Evolutionary conservation across 2,888 invertebrate species (phyloP).

Genomic region (Halictus ligatus): DNA sequence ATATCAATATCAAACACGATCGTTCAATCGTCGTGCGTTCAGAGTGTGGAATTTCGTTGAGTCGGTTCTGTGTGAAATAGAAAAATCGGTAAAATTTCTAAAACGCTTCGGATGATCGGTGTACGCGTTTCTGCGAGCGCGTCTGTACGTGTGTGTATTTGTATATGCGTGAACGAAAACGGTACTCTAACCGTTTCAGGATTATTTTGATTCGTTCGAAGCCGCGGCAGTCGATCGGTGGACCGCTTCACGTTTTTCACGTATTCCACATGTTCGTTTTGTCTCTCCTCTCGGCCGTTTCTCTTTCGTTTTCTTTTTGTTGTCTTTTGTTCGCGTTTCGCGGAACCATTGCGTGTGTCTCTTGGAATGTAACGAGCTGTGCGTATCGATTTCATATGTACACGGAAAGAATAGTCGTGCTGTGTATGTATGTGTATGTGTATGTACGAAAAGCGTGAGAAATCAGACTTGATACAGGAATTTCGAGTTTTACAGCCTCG

Average conservation of each 20-base stretch:
- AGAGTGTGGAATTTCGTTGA: slow-evolving; percentile 40
- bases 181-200: slow-evolving; percentile 22
- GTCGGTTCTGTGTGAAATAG: slow-evolving; percentile 38
- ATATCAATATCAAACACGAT: slow-evolving; percentile 47
- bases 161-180: neutral
- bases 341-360: slow-evolving; percentile 21
- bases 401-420: slow-evolving; percentile 36
- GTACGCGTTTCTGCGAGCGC: neutral
- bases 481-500: slow-evolving; percentile 7
- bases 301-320: neutral
- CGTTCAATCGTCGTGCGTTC: slow-evolving; percentile 24
- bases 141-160: neutral
- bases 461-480: slow-evolving; percentile 1
- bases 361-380: slow-evolving; percentile 59
- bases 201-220: slow-evolving; percentile 10
- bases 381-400: slow-evolving; percentile 48
- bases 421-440: neutral
- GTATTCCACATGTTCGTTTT: neutral
- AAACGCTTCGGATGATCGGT: slow-evolving; percentile 10
- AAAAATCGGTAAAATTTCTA: slow-evolving; percentile 44
- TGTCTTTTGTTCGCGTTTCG: slow-evolving; percentile 14
- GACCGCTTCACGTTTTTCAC: slow-evolving; percentile 5
- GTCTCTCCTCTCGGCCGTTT: neutral
- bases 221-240: slow-evolving; percentile 36
- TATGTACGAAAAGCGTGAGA: slow-evolving; percentile 27